phyloP scores from a whole-genome alignment of 2,888 invertebrate species.

The Steinernema carpocapsae region DNA sequence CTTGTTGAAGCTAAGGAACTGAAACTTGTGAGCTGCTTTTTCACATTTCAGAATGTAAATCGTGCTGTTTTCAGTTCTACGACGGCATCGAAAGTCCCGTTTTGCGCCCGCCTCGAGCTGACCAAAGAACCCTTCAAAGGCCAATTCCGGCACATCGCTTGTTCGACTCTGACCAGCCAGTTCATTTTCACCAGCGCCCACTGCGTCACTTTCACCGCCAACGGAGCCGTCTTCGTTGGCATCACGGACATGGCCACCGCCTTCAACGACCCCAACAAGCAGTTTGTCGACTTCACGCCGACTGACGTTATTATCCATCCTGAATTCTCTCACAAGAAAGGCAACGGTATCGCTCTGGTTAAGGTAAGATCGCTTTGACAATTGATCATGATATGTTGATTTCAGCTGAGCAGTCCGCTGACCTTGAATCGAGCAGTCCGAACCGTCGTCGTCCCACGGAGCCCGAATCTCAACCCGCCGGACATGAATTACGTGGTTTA shows the following conservation, averaged over 20 bases:
- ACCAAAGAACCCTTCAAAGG: not conserved
- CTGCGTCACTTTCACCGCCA: not conserved
- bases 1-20: too few species aligned
- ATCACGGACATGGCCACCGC: not conserved
- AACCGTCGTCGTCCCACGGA: not conserved
- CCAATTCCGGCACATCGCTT: too few species aligned
- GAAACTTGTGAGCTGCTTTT: too few species aligned
- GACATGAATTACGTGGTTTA: not conserved
- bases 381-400: not conserved
- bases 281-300: not conserved
- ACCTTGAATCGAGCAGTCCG: not conserved
- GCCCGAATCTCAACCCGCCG: not conserved
- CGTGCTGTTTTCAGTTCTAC: not conserved
- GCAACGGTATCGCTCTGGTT: not conserved
- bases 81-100: not conserved
- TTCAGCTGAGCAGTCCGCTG: not conserved
- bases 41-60: too few species aligned
- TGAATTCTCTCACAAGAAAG: not conserved
- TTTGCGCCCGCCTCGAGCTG: not conserved
- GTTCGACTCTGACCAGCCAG: not conserved
- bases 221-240: not conserved
- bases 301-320: not conserved
- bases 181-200: not conserved
- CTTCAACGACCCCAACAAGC: not conserved
- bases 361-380: not conserved